Evolutionary conservation across 2,797 vertebrate species (phyloP).

Genomic region (Labeo calbasu): DNA sequence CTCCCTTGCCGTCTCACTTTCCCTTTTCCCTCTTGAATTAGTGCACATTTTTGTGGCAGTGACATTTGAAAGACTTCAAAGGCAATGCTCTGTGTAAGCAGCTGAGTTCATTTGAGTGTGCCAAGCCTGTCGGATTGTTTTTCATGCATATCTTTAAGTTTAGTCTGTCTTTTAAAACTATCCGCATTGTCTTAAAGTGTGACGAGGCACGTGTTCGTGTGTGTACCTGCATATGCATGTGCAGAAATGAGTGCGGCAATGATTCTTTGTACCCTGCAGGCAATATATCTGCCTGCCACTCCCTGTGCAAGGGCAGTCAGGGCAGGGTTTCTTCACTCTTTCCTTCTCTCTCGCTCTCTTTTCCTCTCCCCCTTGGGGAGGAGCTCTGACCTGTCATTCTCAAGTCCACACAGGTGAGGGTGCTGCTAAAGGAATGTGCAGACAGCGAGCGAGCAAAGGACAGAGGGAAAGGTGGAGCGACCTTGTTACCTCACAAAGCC

Average conservation of each 20-base stretch:
- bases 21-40: constrained; percentile 17
- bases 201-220: not conserved
- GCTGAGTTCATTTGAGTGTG: constrained; percentile 2
- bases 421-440: constrained; percentile 74
- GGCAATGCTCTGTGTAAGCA: not conserved
- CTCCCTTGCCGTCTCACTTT: constrained; percentile 5
- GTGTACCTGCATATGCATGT: constrained; percentile 13
- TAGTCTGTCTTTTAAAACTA: not conserved
- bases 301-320: constrained; percentile 33
- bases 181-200: not conserved
- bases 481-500: constrained; percentile 41
- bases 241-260: not conserved
- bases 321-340: constrained; percentile 28
- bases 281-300: constrained; percentile 52
- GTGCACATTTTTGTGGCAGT: constrained; percentile 12
- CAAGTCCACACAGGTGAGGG: constrained; percentile 86
- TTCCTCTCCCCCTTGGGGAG: not conserved
- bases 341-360: constrained; percentile 28
- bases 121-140: not conserved
- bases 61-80: constrained; percentile 31
- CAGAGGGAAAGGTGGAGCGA: constrained; percentile 27
- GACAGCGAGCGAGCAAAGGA: constrained; percentile 58
- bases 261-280: constrained; percentile 56
- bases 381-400: constrained; percentile 58
- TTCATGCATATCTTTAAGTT: not conserved